Conservation (phyloP, 1,140 invertebrate genomes). For the Archivesica marissinica region DNA sequence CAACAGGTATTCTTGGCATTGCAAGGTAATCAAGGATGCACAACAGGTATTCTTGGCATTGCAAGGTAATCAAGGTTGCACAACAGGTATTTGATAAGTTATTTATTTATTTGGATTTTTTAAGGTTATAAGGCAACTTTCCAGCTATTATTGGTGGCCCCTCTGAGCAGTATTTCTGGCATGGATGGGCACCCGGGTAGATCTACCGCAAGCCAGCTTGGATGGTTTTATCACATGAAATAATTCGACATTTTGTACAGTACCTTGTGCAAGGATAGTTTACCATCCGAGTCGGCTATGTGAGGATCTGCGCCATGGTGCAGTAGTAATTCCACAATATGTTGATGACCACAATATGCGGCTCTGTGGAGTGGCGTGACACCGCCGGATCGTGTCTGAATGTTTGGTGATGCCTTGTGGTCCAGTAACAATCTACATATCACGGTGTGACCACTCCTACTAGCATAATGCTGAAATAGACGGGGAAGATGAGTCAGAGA, state of each 20-base stretch:
- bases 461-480: conserved; percentile 91
- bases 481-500: no score
- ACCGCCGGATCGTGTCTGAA: conserved; percentile 88
- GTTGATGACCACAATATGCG: conserved; percentile 84
- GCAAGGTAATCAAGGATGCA: no score
- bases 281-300: conserved; percentile 90
- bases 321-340: conserved; percentile 86
- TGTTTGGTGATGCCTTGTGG: conserved; percentile 89
- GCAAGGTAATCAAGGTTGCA: no score
- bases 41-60: no score
- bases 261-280: conserved; percentile 88
- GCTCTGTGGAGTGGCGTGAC: conserved; percentile 93
- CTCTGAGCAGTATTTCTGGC: no score
- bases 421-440: conserved; percentile 89
- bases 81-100: neutral
- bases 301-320: conserved; percentile 87
- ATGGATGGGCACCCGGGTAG: no score
- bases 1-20: no score
- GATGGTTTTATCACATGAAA: no score
- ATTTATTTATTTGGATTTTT: no score
- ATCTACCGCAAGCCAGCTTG: neutral
- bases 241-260: neutral
- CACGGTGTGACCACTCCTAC: conserved; percentile 89
- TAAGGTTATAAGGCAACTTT: no score
- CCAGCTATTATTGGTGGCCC: no score